A percentile compares a stretch with the other conserved stretches of the same genome.
Evolutionary conservation across 2,888 invertebrate species (phyloP).

Genomic region (Diaperis boleti): DNA sequence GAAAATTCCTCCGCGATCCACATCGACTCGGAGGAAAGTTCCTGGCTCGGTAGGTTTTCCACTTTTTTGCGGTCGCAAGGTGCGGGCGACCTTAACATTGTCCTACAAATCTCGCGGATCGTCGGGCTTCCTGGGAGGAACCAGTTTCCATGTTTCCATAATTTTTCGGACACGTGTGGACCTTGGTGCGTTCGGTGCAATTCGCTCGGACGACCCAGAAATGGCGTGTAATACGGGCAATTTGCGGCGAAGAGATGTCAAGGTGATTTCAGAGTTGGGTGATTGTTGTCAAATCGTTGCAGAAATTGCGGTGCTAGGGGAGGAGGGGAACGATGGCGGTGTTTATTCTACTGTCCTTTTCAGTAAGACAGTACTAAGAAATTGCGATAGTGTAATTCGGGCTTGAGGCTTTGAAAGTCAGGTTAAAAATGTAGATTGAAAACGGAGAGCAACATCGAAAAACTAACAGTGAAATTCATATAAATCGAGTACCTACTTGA

Average conservation of each 20-base stretch:
- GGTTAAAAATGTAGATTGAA: no score
- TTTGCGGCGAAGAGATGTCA: conserved; percentile 7
- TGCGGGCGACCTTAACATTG: conserved; percentile 38
- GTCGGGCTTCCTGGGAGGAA: conserved; percentile 29
- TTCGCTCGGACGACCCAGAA: conserved; percentile 5
- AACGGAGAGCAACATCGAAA: no score
- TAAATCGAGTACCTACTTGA: no score
- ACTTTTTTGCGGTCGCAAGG: neutral
- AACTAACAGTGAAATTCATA: no score
- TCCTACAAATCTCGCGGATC: conserved; percentile 21
- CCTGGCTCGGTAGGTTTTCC: conserved; percentile 76
- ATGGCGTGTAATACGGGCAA: conserved; percentile 1
- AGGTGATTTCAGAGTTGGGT: conserved; percentile 1
- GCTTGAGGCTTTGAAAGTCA: no score
- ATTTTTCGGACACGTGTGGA: conserved; percentile 7
- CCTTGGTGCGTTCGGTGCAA: conserved; percentile 6
- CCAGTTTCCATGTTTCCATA: neutral
- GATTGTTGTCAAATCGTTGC: neutral
- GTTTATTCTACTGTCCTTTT: no score
- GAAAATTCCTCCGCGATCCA: conserved; percentile 67
- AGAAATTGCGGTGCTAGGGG: neutral
- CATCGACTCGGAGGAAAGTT: conserved; percentile 70
- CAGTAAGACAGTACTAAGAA: no score
- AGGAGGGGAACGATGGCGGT: no score
- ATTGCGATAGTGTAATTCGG: no score